Percentiles rank a stretch among this genome's conserved stretches.
These are phyloP conservation scores for Rallus limicola DNA, from an alignment of 2,113 vertebrate genomes.

Conservation along the genomic window DNA sequence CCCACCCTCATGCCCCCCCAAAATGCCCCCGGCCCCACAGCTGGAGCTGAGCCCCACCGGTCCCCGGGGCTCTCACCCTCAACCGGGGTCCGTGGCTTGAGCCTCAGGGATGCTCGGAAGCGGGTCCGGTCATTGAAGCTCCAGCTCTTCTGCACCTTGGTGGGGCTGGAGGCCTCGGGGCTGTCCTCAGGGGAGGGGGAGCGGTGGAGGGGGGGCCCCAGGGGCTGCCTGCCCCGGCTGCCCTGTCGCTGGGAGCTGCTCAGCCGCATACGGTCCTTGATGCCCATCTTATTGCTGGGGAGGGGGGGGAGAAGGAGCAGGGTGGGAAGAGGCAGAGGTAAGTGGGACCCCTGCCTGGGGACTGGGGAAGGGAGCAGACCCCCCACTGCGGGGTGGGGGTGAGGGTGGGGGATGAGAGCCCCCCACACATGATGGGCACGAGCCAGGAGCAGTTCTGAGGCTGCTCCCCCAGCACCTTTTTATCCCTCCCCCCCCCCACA, in stretches of 20 bases:
- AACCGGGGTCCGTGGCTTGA: constrained; percentile 82
- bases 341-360: neutral
- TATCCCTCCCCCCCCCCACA: no score
- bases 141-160: constrained; percentile 98
- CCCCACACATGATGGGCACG: rapidly evolving
- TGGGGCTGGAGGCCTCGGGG: constrained; percentile 84
- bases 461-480: neutral
- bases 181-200: constrained; percentile 88
- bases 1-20: no score
- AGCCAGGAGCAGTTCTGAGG: no score
- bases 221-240: constrained; percentile 74
- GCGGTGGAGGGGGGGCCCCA: constrained; percentile 78
- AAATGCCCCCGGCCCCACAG: neutral
- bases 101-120: constrained; percentile 91
- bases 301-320: neutral
- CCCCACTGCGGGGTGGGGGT: rapidly evolving
- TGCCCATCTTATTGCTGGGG: constrained; percentile 88
- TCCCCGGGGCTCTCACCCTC: constrained; percentile 78
- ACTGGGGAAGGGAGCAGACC: neutral
- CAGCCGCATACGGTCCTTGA: constrained; percentile 94
- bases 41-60: rapidly evolving
- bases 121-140: constrained; percentile 97
- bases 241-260: constrained; percentile 84
- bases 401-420: neutral
- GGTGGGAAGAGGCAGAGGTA: neutral